phyloP scores from a whole-genome alignment of 2,888 invertebrate species.

The Cecidostiba fungosa region DNA sequence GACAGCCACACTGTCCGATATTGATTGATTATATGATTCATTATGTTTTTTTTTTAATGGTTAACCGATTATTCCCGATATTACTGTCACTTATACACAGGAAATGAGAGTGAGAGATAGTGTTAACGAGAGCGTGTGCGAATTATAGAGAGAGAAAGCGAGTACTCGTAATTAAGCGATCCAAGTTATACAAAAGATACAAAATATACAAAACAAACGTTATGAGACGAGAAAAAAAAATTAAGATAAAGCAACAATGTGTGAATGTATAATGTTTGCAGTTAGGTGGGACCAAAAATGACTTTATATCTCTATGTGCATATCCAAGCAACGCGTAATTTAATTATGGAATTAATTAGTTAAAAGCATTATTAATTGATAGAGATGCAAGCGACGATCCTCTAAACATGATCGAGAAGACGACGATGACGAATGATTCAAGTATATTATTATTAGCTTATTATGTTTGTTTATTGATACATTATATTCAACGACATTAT shows the following conservation, averaged over 20 bases:
- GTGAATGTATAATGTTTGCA: constrained; percentile 79
- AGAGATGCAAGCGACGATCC: constrained; percentile 71
- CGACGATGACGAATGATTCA: constrained; percentile 77
- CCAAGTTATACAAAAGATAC: constrained; percentile 47
- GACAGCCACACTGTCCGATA: constrained; percentile 31
- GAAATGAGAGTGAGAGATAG: constrained; percentile 2
- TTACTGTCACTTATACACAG: constrained; percentile 57
- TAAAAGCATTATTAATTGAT: constrained; percentile 78
- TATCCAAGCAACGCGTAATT: constrained; percentile 80
- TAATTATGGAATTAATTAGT: constrained; percentile 79
- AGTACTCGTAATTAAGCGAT: constrained; percentile 52
- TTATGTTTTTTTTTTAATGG: constrained; percentile 48
- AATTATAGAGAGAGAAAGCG: not conserved
- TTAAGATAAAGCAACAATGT: constrained; percentile 70
- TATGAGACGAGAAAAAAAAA: constrained; percentile 58
- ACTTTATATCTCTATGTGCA: constrained; percentile 80
- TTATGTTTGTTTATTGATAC: constrained; percentile 79
- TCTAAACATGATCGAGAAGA: constrained; percentile 63
- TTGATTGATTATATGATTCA: constrained; percentile 21
- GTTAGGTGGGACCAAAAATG: constrained; percentile 81
- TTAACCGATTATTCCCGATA: constrained; percentile 57
- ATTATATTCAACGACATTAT: constrained; percentile 78
- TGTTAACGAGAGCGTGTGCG: not conserved
- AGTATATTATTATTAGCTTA: constrained; percentile 71
- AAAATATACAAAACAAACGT: constrained; percentile 58